Evolutionary conservation across 2,888 invertebrate genomes (phyloP).

Genomic region (Xanthia togata): DNA sequence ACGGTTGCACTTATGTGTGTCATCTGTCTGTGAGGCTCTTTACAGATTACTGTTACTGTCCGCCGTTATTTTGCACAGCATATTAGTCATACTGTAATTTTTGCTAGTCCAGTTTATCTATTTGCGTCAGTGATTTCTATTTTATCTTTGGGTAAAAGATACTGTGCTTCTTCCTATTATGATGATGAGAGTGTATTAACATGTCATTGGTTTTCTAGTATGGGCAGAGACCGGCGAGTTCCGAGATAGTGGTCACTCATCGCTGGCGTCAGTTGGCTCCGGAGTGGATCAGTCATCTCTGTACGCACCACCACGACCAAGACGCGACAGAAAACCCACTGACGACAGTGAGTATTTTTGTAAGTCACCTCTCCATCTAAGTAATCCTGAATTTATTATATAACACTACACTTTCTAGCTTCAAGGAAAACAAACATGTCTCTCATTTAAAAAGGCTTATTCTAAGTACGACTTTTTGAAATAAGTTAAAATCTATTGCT

Average conservation of each 20-base stretch:
- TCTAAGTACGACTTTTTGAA: neutral
- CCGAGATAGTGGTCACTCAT: constrained; percentile 94
- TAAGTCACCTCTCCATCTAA: constrained; percentile 45
- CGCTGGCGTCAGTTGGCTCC: constrained; percentile 91
- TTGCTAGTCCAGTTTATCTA: neutral
- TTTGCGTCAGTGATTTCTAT: neutral
- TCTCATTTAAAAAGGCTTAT: neutral
- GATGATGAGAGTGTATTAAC: constrained; percentile 1
- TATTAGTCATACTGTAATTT: neutral
- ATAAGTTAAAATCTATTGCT: neutral
- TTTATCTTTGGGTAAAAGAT: neutral
- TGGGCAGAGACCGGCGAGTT: constrained; percentile 97
- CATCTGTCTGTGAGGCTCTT: neutral
- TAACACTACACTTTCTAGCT: constrained; percentile 9
- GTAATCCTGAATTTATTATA: constrained; percentile 20
- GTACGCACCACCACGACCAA: constrained; percentile 92
- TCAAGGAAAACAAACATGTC: neutral
- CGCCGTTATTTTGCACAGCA: neutral
- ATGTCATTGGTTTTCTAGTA: constrained; percentile 91
- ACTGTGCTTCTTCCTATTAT: neutral
- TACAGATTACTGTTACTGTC: neutral
- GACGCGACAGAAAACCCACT: constrained; percentile 93
- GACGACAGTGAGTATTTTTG: constrained; percentile 91
- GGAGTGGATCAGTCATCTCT: constrained; percentile 93
- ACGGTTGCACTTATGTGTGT: constrained; percentile 2